Evolutionary conservation across 2,888 invertebrate species (phyloP).

Genomic region (Lamellibrachia satsuma): DNA sequence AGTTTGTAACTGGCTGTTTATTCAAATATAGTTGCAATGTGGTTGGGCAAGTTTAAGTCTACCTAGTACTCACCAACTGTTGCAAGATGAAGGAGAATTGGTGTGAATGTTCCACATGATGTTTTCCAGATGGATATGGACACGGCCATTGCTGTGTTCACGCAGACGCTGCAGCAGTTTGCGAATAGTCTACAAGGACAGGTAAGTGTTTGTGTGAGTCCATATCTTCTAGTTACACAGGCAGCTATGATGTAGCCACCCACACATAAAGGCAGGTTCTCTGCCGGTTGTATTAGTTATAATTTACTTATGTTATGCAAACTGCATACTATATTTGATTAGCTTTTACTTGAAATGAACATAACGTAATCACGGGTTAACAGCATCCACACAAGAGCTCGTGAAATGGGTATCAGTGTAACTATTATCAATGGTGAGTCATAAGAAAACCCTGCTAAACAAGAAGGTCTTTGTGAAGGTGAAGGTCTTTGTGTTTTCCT

Average conservation of each 20-base stretch:
- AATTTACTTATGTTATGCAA: background rate
- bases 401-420: background rate
- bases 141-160: slow-evolving; percentile 22
- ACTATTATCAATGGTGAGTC: background rate
- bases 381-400: background rate
- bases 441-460: background rate
- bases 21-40: background rate
- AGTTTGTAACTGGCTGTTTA: background rate
- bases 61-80: background rate
- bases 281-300: no score
- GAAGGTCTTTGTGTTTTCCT: background rate
- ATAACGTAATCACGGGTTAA: background rate
- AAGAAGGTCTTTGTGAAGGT: background rate
- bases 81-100: background rate
- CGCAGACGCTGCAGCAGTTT: slow-evolving; percentile 23
- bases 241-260: background rate
- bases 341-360: background rate
- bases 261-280: no score
- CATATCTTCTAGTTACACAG: background rate
- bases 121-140: slow-evolving; percentile 24
- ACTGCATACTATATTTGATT: slow-evolving; percentile 1
- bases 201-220: slow-evolving; percentile 14
- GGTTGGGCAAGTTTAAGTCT: background rate
- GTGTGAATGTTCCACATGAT: background rate
- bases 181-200: slow-evolving; percentile 24